A percentile compares a stretch with the other conserved stretches of the same genome.
These are phyloP conservation scores for Champsocephalus gunnari DNA, from an alignment of 2,797 vertebrate genomes.

Conservation along the genomic window DNA sequence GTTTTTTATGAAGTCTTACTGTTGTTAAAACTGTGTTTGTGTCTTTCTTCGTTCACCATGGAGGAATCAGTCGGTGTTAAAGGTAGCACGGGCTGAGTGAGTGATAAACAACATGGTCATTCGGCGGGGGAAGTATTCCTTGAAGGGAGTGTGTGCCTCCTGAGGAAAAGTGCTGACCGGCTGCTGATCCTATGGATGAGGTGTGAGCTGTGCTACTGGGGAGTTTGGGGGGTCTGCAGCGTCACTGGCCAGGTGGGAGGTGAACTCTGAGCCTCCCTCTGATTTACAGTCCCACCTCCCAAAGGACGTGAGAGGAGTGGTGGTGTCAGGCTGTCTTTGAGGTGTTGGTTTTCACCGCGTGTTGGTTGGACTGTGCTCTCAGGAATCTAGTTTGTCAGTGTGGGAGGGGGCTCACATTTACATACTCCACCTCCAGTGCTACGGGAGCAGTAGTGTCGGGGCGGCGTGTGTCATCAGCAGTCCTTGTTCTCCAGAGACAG, in stretches of 20 bases:
- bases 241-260: slow-evolving; percentile 62
- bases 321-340: slow-evolving; percentile 54
- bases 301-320: slow-evolving; percentile 37
- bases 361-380: slow-evolving; percentile 55
- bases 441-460: slow-evolving; percentile 74
- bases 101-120: too few relatives aligned
- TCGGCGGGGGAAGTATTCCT: too few relatives aligned
- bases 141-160: slow-evolving; percentile 48
- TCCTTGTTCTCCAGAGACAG: slow-evolving; percentile 93
- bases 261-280: slow-evolving; percentile 27
- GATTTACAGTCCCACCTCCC: slow-evolving; percentile 50
- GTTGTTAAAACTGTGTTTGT: too few relatives aligned
- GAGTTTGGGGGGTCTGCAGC: slow-evolving; percentile 48
- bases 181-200: slow-evolving; percentile 51
- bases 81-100: too few relatives aligned
- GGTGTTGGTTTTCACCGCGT: slow-evolving; percentile 59
- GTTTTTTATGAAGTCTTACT: too few relatives aligned
- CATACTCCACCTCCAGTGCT: slow-evolving; percentile 56
- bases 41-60: too few relatives aligned
- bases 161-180: slow-evolving; percentile 67
- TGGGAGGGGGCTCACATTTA: slow-evolving; percentile 61
- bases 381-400: slow-evolving; percentile 61
- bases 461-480: slow-evolving; percentile 83
- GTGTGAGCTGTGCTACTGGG: slow-evolving; percentile 61
- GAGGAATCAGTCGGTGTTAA: too few relatives aligned